Conservation (phyloP, 2,888 invertebrate genomes). For the Calameuta pallipes region DNA sequence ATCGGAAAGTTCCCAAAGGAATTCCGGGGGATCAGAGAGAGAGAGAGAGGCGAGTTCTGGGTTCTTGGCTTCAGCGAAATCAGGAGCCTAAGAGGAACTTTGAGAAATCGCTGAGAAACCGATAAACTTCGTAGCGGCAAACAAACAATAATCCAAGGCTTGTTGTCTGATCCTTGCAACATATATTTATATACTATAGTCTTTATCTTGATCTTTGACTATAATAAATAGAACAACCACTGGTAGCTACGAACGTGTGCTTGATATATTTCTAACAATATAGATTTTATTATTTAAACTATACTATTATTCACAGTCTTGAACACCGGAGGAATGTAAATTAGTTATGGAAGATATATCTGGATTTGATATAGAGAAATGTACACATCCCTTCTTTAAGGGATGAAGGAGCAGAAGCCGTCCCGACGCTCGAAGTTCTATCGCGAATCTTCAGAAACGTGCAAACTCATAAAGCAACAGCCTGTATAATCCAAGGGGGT, state of each 20-base stretch:
- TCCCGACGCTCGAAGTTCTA: conserved; percentile 40
- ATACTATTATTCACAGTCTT: neutral
- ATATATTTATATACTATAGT: neutral
- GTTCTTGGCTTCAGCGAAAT: neutral
- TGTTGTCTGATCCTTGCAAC: neutral
- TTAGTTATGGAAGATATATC: neutral
- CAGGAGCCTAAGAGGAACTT: conserved; percentile 8
- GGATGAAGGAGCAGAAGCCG: conserved; percentile 26
- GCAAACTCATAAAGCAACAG: conserved; percentile 48
- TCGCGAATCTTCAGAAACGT: conserved; percentile 47
- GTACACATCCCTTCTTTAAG: neutral
- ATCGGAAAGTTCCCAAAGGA: conserved; percentile 64
- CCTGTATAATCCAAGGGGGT: conserved; percentile 19
- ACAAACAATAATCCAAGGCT: conserved; percentile 41
- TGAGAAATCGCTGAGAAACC: conserved; percentile 53
- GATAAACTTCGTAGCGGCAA: conserved; percentile 52
- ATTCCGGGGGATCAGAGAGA: conserved; percentile 52
- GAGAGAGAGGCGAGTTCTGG: conserved; percentile 13
- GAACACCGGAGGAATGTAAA: neutral
- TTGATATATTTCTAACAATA: no score
- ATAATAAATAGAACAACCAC: neutral
- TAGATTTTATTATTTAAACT: neutral
- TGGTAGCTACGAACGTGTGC: neutral
- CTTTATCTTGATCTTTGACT: neutral
- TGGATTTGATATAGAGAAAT: neutral